phyloP scores from a whole-genome alignment of 2,797 vertebrate species.

The Phylloscopus collybita region DNA sequence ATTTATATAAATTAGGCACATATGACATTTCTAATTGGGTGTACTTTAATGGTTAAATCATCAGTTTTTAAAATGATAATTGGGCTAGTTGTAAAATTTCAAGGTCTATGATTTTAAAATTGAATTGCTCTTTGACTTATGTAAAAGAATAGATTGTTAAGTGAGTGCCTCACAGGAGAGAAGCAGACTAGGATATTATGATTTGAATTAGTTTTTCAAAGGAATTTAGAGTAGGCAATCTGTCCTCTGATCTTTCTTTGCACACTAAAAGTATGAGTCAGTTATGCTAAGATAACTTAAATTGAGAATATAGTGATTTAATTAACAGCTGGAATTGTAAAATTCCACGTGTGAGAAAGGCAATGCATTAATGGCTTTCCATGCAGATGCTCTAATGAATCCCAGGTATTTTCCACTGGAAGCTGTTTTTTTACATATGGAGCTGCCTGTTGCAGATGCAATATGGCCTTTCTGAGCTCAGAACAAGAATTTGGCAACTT shows the following conservation, averaged over 20 bases:
- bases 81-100: conserved; percentile 60
- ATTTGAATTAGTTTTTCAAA: conserved; percentile 62
- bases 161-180: conserved; percentile 24
- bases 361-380: background rate
- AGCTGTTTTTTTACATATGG: background rate
- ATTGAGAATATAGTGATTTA: conserved; percentile 15
- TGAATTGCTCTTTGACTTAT: conserved; percentile 62
- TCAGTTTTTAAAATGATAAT: conserved; percentile 51
- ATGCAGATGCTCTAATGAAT: background rate
- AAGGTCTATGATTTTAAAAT: conserved; percentile 56
- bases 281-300: background rate
- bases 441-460: background rate
- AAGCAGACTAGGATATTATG: conserved; percentile 39
- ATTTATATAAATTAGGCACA: conserved; percentile 45
- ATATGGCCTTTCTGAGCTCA: background rate
- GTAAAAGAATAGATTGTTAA: conserved; percentile 56
- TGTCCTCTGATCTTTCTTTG: conserved; percentile 65
- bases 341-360: background rate
- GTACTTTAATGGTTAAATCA: conserved; percentile 46
- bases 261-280: conserved; percentile 13
- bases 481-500: background rate
- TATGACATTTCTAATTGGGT: conserved; percentile 49
- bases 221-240: conserved; percentile 57
- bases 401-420: background rate
- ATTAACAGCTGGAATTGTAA: conserved; percentile 23